Base-by-base conservation (phyloP, 2,888 invertebrate genomes). In the Caenorhabditis zanzibari region DNA sequence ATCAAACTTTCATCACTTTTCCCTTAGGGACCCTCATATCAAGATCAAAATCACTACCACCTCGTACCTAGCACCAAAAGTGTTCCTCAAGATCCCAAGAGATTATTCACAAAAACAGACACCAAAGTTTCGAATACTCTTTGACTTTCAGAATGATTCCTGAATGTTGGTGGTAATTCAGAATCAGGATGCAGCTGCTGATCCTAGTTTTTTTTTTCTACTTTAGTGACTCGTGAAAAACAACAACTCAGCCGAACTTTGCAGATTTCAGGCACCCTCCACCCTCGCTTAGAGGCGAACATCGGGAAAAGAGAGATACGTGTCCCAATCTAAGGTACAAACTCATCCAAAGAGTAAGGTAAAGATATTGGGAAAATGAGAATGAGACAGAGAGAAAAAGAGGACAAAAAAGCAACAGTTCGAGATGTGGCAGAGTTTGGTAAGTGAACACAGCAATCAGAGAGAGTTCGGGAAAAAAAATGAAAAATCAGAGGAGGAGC, bases 401-500 rank as follows among this genome's bases (percentile, higher is more conserved):
- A 66, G 19, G 58, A 58, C 66, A 59, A 66, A 73, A 26, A 80
- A 73, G 73, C 49, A 72, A 68, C 66, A 59, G 73, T 72, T 68
- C 44, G 66, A 75, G 64, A 77, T 58, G 73, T 61, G 73, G 49
- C 52, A 63, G 52, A 12, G 47, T 9, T 16, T 32, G 24, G 61
- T n/a, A 16, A 44, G 32, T 56, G 64, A 56, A n/a, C 9, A 47
- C n/a, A 58, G 22, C 9, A 72, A 59, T n/a, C 6, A n/a, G 24
- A 44, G 66, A 81, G 72, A 61, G 58, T 52, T 28, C 28, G 32
- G 56, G 26, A 49, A 26, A 49, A 73, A 66, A 63, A 79, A 64
- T 63, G 72, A 80, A 80, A 79, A 80, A 73, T 79, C 66, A 76
- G 76, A 63, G 32, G 32, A 44, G 16, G 71, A 72, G 77, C 73